Percentiles rank a stretch among this genome's conserved stretches.
Conservation (phyloP, 2,113 vertebrate genomes). For the Neomonachus schauinslandi region DNA sequence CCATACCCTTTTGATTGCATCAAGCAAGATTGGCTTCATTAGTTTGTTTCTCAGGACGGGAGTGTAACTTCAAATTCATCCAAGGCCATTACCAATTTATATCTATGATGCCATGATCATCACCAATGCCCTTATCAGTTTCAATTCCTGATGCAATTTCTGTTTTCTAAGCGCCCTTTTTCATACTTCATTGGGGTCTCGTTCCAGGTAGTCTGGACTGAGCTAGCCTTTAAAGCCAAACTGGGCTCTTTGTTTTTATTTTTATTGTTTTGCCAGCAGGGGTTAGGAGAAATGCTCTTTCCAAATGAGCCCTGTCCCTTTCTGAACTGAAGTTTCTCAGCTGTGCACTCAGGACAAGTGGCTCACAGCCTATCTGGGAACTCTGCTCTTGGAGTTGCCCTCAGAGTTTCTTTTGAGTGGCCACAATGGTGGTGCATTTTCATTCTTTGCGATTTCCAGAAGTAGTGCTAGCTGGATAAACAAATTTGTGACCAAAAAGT, state of each 20-base stretch:
- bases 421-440: not conserved
- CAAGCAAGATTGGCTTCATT: not conserved
- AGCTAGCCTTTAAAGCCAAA: not conserved
- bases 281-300: conserved; percentile 6
- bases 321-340: not conserved
- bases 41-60: not conserved
- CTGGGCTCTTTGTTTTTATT: not conserved
- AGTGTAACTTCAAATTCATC: not conserved
- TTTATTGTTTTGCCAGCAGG: not conserved
- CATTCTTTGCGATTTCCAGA: not conserved
- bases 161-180: not conserved
- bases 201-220: not conserved
- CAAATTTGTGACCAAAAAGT: not conserved
- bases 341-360: not conserved
- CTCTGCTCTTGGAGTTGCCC: not conserved
- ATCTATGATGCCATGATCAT: not conserved
- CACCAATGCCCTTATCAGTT: not conserved
- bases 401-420: not conserved
- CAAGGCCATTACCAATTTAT: not conserved
- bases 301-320: not conserved
- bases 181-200: not conserved
- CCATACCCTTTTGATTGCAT: not conserved
- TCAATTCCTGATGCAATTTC: not conserved
- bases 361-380: not conserved
- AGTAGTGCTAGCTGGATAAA: not conserved